phyloP scores from a whole-genome alignment of 1,140 invertebrate species.

The Nephotettix cincticeps region DNA sequence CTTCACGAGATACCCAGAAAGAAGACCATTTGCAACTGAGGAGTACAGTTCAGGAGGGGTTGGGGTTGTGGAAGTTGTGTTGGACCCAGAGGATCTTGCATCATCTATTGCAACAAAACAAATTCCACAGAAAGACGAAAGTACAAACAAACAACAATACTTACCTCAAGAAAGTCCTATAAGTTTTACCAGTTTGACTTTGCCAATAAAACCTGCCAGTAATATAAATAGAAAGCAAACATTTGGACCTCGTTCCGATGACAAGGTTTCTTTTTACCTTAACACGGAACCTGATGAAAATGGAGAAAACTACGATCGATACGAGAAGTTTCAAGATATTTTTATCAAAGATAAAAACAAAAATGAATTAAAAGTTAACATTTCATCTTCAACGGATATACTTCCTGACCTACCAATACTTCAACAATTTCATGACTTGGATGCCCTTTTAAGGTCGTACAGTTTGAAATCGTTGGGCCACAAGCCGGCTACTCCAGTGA shows the following conservation, averaged over 20 bases:
- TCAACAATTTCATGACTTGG: slow-evolving; percentile 37
- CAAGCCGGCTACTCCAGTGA: slow-evolving; percentile 46
- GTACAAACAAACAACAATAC: background rate
- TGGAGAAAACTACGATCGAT: background rate
- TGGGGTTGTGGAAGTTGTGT: slow-evolving; percentile 36
- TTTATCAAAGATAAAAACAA: background rate
- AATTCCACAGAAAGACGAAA: background rate
- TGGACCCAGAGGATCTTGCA: slow-evolving; percentile 23
- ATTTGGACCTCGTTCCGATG: slow-evolving; percentile 19
- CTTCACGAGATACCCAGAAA: slow-evolving; percentile 20
- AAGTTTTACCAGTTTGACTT: no score
- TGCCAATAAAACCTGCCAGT: no score
- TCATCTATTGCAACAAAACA: background rate
- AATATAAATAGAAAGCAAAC: background rate
- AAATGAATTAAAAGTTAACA: background rate
- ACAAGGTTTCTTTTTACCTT: slow-evolving; percentile 22
- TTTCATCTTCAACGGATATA: background rate
- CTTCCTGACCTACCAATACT: slow-evolving; percentile 35
- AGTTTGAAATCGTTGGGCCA: slow-evolving; percentile 25
- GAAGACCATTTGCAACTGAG: slow-evolving; percentile 17
- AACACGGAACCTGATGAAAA: background rate
- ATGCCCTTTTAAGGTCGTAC: slow-evolving; percentile 41
- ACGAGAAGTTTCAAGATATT: background rate
- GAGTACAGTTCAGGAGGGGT: slow-evolving; percentile 30
- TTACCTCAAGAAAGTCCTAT: background rate